phyloP scores from a whole-genome alignment of 1,140 invertebrate genomes.

The Grapholita molesta region DNA sequence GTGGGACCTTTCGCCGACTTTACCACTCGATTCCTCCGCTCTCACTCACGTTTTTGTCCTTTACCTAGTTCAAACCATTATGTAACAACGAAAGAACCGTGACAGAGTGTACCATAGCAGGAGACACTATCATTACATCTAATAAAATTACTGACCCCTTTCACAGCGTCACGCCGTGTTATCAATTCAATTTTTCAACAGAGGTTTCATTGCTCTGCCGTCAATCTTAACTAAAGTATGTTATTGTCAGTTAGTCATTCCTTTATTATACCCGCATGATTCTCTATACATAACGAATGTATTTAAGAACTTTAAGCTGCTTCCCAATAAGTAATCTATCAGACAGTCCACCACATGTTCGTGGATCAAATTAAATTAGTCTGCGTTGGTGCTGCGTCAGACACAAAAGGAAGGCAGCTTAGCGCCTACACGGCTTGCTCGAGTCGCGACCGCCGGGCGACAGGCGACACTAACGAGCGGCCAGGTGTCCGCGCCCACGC shows the following conservation, averaged over 20 bases:
- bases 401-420: conserved; percentile 25
- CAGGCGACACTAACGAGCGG: conserved; percentile 63
- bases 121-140: neutral
- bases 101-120: neutral
- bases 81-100: neutral
- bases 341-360: neutral
- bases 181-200: neutral
- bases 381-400: neutral
- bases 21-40: conserved; percentile 7
- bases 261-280: conserved; percentile 52
- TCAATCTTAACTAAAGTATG: conserved; percentile 23
- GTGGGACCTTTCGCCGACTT: conserved; percentile 27
- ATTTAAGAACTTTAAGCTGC: conserved; percentile 37
- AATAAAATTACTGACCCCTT: neutral
- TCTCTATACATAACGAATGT: conserved; percentile 42
- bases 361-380: neutral
- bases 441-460: conserved; percentile 30
- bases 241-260: conserved; percentile 47
- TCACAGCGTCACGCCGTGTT: neutral
- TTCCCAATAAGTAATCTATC: neutral
- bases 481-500: conserved; percentile 70
- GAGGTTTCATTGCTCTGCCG: conserved; percentile 1
- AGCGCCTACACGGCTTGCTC: conserved; percentile 30
- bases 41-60: conserved; percentile 21
- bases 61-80: neutral